A percentile compares a stretch with the other conserved stretches of the same genome.
Conservation (phyloP, 1,140 invertebrate species). For the Aphelinus certus region DNA sequence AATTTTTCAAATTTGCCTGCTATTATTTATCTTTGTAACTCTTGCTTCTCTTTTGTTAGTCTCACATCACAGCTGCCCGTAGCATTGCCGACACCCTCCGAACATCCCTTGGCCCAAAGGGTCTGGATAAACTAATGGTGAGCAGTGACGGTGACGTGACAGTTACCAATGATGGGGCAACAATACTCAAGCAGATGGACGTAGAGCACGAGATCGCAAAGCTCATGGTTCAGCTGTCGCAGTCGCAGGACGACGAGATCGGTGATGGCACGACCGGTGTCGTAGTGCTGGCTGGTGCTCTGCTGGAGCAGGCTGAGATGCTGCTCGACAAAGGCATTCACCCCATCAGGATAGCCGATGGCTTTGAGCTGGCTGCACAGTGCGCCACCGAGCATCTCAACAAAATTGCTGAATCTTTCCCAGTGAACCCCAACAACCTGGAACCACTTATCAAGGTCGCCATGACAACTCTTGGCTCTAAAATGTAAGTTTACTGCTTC, state of each 20-base stretch:
- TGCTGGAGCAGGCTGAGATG: slow-evolving; percentile 94
- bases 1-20: no score
- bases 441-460: slow-evolving; percentile 94
- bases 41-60: slow-evolving; percentile 71
- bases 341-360: slow-evolving; percentile 98
- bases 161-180: slow-evolving; percentile 99
- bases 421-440: slow-evolving; percentile 81
- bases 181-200: slow-evolving; percentile 99
- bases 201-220: slow-evolving; percentile 99
- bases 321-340: slow-evolving; percentile 97
- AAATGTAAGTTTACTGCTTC: slow-evolving; percentile 76
- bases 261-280: slow-evolving; percentile 99
- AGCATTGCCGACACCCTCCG: slow-evolving; percentile 89
- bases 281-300: slow-evolving; percentile 90
- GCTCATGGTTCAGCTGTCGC: slow-evolving; percentile 96
- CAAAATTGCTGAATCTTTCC: slow-evolving; percentile 89
- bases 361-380: slow-evolving; percentile 96
- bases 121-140: slow-evolving; percentile 96
- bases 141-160: slow-evolving; percentile 97
- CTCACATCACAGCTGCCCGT: slow-evolving; percentile 94
- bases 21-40: no score
- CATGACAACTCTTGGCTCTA: slow-evolving; percentile 99
- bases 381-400: slow-evolving; percentile 89
- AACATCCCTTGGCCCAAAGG: slow-evolving; percentile 97
- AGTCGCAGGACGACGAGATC: slow-evolving; percentile 99